Evolutionary conservation across 2,888 invertebrate species (phyloP).

Genomic region (Acronicta leporina): DNA sequence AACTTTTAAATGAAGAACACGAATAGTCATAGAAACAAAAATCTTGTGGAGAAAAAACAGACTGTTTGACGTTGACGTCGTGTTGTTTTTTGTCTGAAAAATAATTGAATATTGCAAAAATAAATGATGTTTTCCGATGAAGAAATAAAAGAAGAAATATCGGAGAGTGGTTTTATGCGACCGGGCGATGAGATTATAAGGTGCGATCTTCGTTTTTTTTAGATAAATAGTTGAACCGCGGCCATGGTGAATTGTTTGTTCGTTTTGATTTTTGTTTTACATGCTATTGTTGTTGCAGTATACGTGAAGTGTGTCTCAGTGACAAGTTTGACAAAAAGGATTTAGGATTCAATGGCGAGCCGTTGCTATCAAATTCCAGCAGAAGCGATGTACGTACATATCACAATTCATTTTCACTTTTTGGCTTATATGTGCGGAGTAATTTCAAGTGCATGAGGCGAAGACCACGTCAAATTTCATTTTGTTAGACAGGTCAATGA

Average conservation of each 20-base stretch:
- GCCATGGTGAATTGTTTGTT: conserved; percentile 67
- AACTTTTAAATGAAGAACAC: conserved; percentile 67
- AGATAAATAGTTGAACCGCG: conserved; percentile 61
- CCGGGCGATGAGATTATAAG: conserved; percentile 85
- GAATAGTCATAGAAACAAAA: conserved; percentile 77
- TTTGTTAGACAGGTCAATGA: conserved; percentile 13
- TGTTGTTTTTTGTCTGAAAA: conserved; percentile 81
- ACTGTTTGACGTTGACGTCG: conserved; percentile 65
- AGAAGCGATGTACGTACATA: conserved; percentile 76
- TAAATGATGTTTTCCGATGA: conserved; percentile 87
- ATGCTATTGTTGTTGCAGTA: conserved; percentile 71
- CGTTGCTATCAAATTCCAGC: conserved; percentile 70
- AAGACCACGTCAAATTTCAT: conserved; percentile 5
- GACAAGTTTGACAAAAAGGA: conserved; percentile 82
- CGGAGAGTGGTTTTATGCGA: conserved; percentile 78
- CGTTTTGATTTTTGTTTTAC: conserved; percentile 58
- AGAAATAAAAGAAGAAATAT: conserved; percentile 84
- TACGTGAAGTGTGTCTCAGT: conserved; percentile 81
- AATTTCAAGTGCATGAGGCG: not conserved
- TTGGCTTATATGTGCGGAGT: not conserved
- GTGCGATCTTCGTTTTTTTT: conserved; percentile 67
- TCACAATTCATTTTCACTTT: not conserved
- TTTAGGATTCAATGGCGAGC: conserved; percentile 71
- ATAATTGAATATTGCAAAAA: conserved; percentile 85
- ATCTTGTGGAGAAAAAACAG: conserved; percentile 73